Evolutionary conservation across 2,797 vertebrate species (phyloP), one percentile per base, ranked within the genome.

Genomic region (Argentina silus): DNA sequence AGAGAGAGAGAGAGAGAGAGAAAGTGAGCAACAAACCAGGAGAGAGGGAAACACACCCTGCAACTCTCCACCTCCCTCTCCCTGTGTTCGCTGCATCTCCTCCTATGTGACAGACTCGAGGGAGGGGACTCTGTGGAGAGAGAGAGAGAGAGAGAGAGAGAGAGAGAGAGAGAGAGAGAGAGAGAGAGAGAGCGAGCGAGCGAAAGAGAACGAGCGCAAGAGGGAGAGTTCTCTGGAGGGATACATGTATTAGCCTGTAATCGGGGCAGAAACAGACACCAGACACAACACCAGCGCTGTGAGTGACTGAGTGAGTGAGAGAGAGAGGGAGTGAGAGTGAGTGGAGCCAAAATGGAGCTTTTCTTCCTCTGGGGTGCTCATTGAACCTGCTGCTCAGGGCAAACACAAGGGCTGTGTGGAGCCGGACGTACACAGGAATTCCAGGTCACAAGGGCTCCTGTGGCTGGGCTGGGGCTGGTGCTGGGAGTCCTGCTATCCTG

Each of bases 371-470:
- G 57, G 60, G 81, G 81, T 36, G 66, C 72, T 78, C 77, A 36
- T 36, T 57, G 6, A 85, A 84, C 74, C 83, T 78, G 70, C 77
- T 83, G 79, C 78, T 84, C 72, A 78, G 70, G 78, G 73, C 44
- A 78, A 75, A 81, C 72, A 45, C 70, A 85, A 76, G 81, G 83
- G 73, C 82, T 69, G 83, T 73, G 64, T 69, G 78, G 74, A 7
- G 78, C 53, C 7, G 15, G 84, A 84, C 59, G 65, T 67, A 78
- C 78, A 17, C 78, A 82, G 86, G 85, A 88, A 90, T 90, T 92
- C 81, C 82, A 90, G 89, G 87, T 92, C 90, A 87, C 83, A 86
- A 85, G 83, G 82, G 83, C 82, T 89, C 79, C 79, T 75, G 82
- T 76, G 75, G 86, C 82, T 75, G 50, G 79, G 68, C 36, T 57